Conservation (phyloP, 1,140 invertebrate species). For the Papilio aristodemus region DNA sequence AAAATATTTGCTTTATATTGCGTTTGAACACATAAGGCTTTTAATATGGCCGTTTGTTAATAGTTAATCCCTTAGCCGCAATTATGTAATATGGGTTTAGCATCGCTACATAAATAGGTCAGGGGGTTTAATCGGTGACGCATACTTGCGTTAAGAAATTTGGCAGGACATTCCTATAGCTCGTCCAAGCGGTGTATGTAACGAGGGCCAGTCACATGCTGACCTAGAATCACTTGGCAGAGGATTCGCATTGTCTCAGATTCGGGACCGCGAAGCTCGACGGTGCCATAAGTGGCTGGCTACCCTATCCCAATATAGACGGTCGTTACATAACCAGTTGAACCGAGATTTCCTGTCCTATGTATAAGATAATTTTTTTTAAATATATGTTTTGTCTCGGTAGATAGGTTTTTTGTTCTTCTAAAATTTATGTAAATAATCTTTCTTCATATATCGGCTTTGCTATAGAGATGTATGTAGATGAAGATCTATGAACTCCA, state of each 20-base stretch:
- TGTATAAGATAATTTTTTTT: neutral
- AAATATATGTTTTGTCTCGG: neutral
- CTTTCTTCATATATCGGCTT: neutral
- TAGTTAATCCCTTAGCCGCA: constrained; percentile 23
- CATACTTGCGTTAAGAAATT: constrained; percentile 58
- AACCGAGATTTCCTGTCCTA: neutral
- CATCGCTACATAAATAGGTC: constrained; percentile 43
- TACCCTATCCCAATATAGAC: neutral
- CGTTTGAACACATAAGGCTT: constrained; percentile 19
- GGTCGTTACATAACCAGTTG: constrained; percentile 14
- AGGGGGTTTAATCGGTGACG: constrained; percentile 51
- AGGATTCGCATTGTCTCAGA: constrained; percentile 35
- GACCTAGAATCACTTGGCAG: constrained; percentile 72
- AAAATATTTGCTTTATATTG: neutral
- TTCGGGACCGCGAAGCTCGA: constrained; percentile 1
- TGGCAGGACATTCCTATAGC: constrained; percentile 61
- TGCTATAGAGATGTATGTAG: neutral
- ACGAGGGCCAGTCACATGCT: constrained; percentile 62
- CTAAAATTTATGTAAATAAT: neutral
- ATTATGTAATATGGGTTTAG: constrained; percentile 33
- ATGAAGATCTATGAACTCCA: constrained; percentile 3
- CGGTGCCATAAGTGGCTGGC: constrained; percentile 25
- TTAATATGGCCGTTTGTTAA: constrained; percentile 24
- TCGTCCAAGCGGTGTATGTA: constrained; percentile 70
- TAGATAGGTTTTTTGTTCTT: neutral